These are phyloP conservation scores for Coracopsis vasa DNA, from an alignment of 2,113 vertebrate genomes.

Conservation along the genomic window DNA sequence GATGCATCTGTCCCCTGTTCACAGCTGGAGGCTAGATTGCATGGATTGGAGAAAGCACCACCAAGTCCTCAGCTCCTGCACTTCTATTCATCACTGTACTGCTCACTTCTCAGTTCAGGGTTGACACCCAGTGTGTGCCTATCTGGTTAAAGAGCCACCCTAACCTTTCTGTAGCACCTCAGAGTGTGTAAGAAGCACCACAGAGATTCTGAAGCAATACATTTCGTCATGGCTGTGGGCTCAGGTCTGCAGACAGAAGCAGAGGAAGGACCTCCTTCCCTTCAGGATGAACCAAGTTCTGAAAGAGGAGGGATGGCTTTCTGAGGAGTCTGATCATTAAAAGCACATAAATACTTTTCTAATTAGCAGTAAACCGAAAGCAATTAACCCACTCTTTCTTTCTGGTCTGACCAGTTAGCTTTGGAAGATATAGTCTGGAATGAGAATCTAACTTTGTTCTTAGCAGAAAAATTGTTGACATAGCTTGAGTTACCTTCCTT, in stretches of 20 bases:
- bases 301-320: background rate
- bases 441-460: background rate
- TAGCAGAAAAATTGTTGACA: background rate
- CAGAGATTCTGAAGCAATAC: background rate
- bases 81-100: background rate
- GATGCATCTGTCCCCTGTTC: background rate
- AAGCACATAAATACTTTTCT: background rate
- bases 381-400: background rate
- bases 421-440: background rate
- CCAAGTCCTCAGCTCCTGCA: background rate
- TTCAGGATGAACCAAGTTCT: background rate
- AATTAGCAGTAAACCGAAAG: background rate
- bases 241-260: background rate
- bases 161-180: background rate
- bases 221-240: fast-evolving
- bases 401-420: background rate
- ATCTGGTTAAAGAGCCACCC: background rate
- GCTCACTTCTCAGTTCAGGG: background rate
- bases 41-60: background rate
- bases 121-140: fast-evolving
- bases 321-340: background rate
- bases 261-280: background rate
- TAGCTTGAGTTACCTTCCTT: background rate
- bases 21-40: background rate
- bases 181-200: background rate